These are phyloP conservation scores for Ormyrus thymus DNA, from an alignment of 2,888 invertebrate species.

Conservation along the genomic window DNA sequence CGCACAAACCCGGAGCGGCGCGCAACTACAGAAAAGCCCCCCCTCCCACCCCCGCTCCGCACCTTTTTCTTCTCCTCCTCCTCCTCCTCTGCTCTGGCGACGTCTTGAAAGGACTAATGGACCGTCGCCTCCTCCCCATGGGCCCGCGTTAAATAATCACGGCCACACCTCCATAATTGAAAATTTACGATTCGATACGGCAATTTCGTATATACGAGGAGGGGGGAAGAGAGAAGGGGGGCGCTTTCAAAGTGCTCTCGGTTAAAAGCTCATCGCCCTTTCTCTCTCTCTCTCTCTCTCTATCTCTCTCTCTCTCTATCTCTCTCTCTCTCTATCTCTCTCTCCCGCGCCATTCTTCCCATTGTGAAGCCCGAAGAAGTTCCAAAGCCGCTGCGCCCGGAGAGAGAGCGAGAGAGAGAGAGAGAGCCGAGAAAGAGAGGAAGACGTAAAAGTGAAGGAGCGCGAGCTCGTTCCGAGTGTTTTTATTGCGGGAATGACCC, in stretches of 20 bases:
- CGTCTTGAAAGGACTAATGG: slow-evolving; percentile 49
- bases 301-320: slow-evolving; percentile 5
- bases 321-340: slow-evolving; percentile 7
- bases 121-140: slow-evolving; percentile 21
- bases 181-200: slow-evolving; percentile 57
- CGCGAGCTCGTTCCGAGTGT: slow-evolving; percentile 36
- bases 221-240: slow-evolving; percentile 12
- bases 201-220: slow-evolving; percentile 39
- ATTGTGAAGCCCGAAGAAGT: slow-evolving; percentile 47
- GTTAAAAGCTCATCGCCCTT: slow-evolving; percentile 53
- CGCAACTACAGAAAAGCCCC: neutral
- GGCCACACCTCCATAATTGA: slow-evolving; percentile 56
- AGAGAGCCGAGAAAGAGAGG: slow-evolving; percentile 6
- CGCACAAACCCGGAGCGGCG: slow-evolving; percentile 6
- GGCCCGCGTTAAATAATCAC: slow-evolving; percentile 49
- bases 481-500: slow-evolving; percentile 49
- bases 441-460: slow-evolving; percentile 36
- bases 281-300: slow-evolving; percentile 3
- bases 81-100: neutral
- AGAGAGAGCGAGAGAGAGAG: slow-evolving; percentile 9
- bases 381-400: slow-evolving; percentile 13
- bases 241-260: slow-evolving; percentile 50
- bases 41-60: neutral
- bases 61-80: neutral
- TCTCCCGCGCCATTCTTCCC: slow-evolving; percentile 46